Conservation (phyloP, 2,113 vertebrate genomes). For the Triplophysa siluroides region DNA sequence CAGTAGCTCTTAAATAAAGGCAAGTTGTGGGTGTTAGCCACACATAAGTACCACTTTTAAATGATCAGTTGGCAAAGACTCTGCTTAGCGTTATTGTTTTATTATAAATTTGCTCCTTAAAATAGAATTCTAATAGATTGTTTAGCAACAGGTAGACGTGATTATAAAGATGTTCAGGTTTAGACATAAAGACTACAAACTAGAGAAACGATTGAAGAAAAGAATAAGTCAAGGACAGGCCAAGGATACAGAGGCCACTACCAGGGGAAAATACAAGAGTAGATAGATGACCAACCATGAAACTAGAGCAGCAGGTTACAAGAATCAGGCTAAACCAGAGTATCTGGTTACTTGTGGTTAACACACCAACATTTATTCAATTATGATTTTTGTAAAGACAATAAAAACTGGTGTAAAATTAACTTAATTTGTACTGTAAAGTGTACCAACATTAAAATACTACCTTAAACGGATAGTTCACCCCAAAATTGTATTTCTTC, state of each 20-base stretch:
- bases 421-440: no score
- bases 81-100: neutral
- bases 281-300: conserved; percentile 15
- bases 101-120: neutral
- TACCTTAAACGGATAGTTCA: no score
- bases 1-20: no score
- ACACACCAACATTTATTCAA: neutral
- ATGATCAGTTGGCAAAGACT: no score
- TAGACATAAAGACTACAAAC: neutral
- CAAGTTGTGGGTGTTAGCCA: no score
- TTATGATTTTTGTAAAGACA: no score
- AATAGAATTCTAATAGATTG: neutral
- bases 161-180: neutral
- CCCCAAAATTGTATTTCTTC: no score
- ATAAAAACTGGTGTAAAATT: no score
- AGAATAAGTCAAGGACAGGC: conserved; percentile 16
- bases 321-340: neutral
- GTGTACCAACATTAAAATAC: no score
- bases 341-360: conserved; percentile 26
- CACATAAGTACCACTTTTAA: no score
- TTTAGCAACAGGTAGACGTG: neutral
- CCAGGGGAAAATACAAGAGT: conserved; percentile 1
- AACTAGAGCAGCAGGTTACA: conserved; percentile 16
- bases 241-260: conserved; percentile 1
- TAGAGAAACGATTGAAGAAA: neutral